Evolutionary conservation across 92 coral and sea anemone species (phyloP), one percentile per base, ranked within the genome.

Genomic region (Metridium senile): DNA sequence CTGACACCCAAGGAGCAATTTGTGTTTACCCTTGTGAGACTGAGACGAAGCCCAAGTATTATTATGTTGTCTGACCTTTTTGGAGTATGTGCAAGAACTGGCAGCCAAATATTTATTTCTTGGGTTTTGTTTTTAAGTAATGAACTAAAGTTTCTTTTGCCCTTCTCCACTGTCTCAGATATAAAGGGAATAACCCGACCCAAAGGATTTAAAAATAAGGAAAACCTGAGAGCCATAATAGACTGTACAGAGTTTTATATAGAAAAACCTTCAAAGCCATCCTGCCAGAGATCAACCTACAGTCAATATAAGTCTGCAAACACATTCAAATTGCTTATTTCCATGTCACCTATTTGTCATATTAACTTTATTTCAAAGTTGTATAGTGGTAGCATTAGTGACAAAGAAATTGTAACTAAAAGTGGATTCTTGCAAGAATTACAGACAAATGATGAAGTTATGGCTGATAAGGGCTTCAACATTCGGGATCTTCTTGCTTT

Each of bases 161-260:
- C 90, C 75, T 87, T 91, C 78, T 74, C 90, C 10, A 83, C 91
- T 9, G 69, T 66, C 52, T 79, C 74, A 57, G 90, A 81, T 47
- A 25, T 87, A 77, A 74, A 39, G 43, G 90, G 77, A 56, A 57
- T 87, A 30, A 56, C 82, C 7, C 73, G 67, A 47, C 90, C 90
- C n/a, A 76, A 77, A 39, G 81, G 80, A 77, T 84, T 80, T 89
- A 80, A 39, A 82, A 84, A 85, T 75, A 76, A 74, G 26, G 66
- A 79, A 32, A 87, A 71, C 75, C 77, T 90, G 74, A 83, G 95
- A 83, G 91, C 82, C 63, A 74, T 90, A 63, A 90, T 86, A 72
- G 89, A 90, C 75, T 90, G 95, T 54, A 90, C 89, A 35, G 89
- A 90, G 81, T 75, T 90, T 71, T 86, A 90, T 66, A 69, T 90